Conservation (phyloP, 2,797 vertebrate species). For the Aldrovandia affinis region DNA sequence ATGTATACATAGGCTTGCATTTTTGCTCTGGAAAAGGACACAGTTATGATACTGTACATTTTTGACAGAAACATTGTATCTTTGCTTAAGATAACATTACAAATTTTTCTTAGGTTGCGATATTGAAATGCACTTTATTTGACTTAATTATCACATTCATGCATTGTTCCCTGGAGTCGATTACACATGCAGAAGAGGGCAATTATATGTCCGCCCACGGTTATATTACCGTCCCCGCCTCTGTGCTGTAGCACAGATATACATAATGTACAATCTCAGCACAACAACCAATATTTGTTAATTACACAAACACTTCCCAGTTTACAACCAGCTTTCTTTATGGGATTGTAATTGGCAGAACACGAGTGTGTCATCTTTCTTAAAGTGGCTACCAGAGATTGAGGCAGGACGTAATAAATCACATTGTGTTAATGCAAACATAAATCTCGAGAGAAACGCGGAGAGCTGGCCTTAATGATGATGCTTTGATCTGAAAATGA, state of each 20-base stretch:
- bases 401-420: slow-evolving; percentile 68
- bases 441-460: slow-evolving; percentile 59
- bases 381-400: slow-evolving; percentile 57
- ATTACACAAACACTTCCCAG: slow-evolving; percentile 64
- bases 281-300: slow-evolving; percentile 58
- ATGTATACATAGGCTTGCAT: not conserved
- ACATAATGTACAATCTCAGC: slow-evolving; percentile 47
- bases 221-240: slow-evolving; percentile 47
- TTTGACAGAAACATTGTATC: too few relatives aligned
- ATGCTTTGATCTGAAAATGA: slow-evolving; percentile 10
- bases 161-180: not conserved
- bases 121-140: not conserved
- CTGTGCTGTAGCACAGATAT: slow-evolving; percentile 58
- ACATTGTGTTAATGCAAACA: slow-evolving; percentile 54
- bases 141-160: not conserved
- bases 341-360: slow-evolving; percentile 53
- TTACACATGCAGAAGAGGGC: slow-evolving; percentile 31
- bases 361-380: slow-evolving; percentile 53
- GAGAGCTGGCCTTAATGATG: slow-evolving; percentile 24
- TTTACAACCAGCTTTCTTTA: slow-evolving; percentile 59
- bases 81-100: not conserved
- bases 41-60: too few relatives aligned
- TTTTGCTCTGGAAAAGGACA: not conserved
- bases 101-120: not conserved
- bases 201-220: slow-evolving; percentile 46